Conservation (phyloP, 2,113 vertebrate species). For the Tinamus guttatus region DNA sequence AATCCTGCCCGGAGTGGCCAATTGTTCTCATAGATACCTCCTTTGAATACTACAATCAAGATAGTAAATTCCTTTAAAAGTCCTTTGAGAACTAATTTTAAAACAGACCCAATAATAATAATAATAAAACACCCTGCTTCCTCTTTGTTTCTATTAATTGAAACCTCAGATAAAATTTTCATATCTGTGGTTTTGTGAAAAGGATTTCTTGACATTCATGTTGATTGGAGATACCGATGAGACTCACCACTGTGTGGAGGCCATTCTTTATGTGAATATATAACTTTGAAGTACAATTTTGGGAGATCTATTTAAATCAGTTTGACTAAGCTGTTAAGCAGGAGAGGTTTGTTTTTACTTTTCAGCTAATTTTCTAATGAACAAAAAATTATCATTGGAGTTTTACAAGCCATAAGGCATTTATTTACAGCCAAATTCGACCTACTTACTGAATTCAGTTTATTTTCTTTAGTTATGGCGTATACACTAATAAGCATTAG, state of each 20-base stretch:
- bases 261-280: not conserved
- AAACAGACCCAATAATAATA: not conserved
- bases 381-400: not conserved
- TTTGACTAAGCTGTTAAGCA: not conserved
- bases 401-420: not conserved
- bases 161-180: not conserved
- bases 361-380: not conserved
- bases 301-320: not conserved
- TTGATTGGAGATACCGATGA: not conserved
- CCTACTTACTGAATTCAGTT: not conserved
- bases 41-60: not conserved
- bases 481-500: not conserved
- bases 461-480: not conserved
- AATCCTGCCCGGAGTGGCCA: constrained; percentile 25
- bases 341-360: not conserved
- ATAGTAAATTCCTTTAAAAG: not conserved
- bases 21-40: not conserved
- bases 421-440: not conserved
- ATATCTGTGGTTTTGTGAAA: not conserved
- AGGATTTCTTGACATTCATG: not conserved
- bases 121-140: not conserved
- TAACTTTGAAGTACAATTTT: not conserved
- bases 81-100: not conserved
- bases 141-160: not conserved
- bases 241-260: not conserved